phyloP scores from a whole-genome alignment of 2,888 invertebrate species.

The Phyto melanocephala region DNA sequence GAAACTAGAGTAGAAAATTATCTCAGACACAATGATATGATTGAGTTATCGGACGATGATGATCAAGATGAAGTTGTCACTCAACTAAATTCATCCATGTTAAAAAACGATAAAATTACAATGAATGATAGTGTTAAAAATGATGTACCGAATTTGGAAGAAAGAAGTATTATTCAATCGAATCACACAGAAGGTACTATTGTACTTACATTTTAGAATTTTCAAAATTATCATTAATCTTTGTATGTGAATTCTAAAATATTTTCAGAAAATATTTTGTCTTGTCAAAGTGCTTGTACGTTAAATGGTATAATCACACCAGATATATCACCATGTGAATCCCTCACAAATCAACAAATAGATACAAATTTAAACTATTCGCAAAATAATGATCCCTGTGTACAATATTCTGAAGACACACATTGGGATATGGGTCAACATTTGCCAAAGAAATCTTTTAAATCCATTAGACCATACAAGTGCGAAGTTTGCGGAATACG shows the following conservation, averaged over 20 bases:
- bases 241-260: too few species aligned
- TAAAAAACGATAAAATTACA: neutral
- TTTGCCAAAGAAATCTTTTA: neutral
- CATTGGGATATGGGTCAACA: neutral
- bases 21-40: constrained; percentile 7
- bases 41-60: constrained; percentile 24
- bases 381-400: neutral
- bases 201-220: too few species aligned
- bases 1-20: neutral
- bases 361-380: neutral
- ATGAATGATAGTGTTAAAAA: neutral
- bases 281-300: neutral
- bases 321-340: constrained; percentile 9
- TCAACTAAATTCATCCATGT: neutral
- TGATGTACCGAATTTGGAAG: neutral
- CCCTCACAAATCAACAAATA: neutral
- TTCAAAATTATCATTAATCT: too few species aligned
- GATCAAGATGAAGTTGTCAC: neutral
- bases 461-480: neutral
- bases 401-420: neutral
- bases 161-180: neutral
- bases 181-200: neutral
- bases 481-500: constrained; percentile 3
- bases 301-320: neutral
- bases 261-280: neutral